These are phyloP conservation scores for Heterohyrax brucei DNA, from an alignment of 2,797 vertebrate genomes.

Conservation along the genomic window DNA sequence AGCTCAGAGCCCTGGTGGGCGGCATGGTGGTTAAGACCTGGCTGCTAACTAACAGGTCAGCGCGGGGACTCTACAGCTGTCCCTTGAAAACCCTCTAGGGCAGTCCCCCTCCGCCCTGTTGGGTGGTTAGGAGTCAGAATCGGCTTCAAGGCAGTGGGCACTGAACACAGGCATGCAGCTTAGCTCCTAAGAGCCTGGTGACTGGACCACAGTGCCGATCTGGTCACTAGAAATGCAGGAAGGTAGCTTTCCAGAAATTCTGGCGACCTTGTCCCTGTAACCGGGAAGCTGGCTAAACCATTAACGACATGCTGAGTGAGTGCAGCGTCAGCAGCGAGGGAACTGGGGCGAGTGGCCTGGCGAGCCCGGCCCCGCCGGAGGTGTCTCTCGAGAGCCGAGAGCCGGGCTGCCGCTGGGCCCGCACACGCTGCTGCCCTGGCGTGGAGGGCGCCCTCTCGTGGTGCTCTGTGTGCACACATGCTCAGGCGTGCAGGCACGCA, in stretches of 20 bases:
- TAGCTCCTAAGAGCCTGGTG: slow-evolving; percentile 32
- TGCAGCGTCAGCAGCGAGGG: neutral
- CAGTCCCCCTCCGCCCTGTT: too few species aligned
- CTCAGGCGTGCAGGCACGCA: neutral
- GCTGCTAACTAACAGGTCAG: too few species aligned
- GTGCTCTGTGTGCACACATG: neutral
- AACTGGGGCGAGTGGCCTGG: neutral
- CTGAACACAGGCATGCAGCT: neutral
- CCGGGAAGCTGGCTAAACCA: neutral
- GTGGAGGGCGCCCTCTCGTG: neutral
- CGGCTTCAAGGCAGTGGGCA: too few species aligned
- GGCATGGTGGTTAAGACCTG: too few species aligned
- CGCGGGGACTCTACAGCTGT: too few species aligned
- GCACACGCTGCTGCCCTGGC: neutral
- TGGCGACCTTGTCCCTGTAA: neutral
- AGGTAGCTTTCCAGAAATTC: neutral
- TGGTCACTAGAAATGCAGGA: slow-evolving; percentile 21
- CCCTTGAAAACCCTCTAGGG: too few species aligned
- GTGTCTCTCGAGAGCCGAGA: neutral
- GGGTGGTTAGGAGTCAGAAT: too few species aligned
- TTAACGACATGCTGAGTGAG: slow-evolving; percentile 22
- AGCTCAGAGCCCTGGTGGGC: neutral
- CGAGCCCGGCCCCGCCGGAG: neutral
- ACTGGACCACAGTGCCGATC: neutral
- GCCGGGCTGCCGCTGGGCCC: slow-evolving; percentile 5